Base-by-base conservation (phyloP, 2,797 vertebrate genomes). In the Poecilia picta region DNA sequence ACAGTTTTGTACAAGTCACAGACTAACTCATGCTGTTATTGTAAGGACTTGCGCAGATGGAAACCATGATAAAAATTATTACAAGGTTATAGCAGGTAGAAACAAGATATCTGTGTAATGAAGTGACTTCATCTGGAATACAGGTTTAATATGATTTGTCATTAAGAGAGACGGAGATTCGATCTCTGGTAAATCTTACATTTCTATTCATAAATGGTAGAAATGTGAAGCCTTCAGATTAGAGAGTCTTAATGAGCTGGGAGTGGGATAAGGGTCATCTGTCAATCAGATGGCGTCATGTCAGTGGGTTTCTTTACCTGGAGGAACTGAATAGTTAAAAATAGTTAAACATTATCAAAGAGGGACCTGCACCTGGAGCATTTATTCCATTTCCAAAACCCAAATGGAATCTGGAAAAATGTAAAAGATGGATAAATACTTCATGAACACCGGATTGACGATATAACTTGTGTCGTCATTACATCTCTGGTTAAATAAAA, bases 1-100 rank as follows among this genome's bases (percentile, higher is more conserved):
- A 78, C 87, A 49, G 83, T 53, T 86, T 81, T 12, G 75, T 78
- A 86, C 88, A 83, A 73, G 90, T 86, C 88, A 75, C 82, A 87
- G 81, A 68, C 73, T 81, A 85, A 62, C 83, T 91, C 91, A 87
- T 39, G 75, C 62, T n/a, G 55, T 33, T 45, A 45, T 73, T 81
- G 51, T 72, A 76, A 76, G 71, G 23, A 15, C 46, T 71, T 64
- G 2, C 36, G 23, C 83, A 85, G 82, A 84, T 77, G 84, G 71
- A 80, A 75, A 76, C 46, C 36, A 43, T 75, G 78, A 87, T 39
- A 62, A 66, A 33, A 55, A 8, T 47, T 39, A 74, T 77, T 70
- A 23, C 28, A 5, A 70, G 18, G 76, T 53, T 20, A 36, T 23
- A 36, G 18, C 89, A 88, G 84, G 90, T 85, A 90, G 39, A 71